Evolutionary conservation across 2,113 vertebrate species (phyloP).

Genomic region (Oophaga pumilio): DNA sequence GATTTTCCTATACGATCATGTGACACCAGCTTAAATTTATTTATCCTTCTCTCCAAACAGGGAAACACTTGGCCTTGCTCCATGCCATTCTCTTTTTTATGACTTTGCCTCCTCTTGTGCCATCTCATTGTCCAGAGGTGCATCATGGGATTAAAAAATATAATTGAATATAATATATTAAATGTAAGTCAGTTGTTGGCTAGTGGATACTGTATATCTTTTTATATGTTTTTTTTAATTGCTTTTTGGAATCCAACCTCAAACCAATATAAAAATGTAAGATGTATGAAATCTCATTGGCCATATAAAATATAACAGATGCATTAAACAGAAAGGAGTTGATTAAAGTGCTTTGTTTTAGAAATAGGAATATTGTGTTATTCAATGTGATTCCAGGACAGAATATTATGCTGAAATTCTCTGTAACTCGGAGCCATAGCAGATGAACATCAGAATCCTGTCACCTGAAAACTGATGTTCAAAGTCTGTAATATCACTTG

Average conservation of each 20-base stretch:
- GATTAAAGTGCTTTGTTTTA: conserved; percentile 69
- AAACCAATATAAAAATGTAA: conserved; percentile 62
- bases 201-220: neutral
- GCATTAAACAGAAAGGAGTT: conserved; percentile 63
- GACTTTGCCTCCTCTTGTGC: neutral
- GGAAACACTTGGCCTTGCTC: neutral
- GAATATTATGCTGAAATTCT: conserved; percentile 71
- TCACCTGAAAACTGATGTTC: conserved; percentile 72
- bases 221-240: conserved; percentile 59
- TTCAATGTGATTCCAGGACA: conserved; percentile 64
- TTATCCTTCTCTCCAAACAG: neutral
- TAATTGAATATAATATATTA: conserved; percentile 19
- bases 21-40: neutral
- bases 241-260: conserved; percentile 64
- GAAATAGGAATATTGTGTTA: conserved; percentile 51
- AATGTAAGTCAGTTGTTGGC: conserved; percentile 7
- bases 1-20: too few relatives aligned
- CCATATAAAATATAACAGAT: conserved; percentile 63
- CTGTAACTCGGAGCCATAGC: conserved; percentile 51
- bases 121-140: neutral
- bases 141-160: neutral
- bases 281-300: conserved; percentile 63
- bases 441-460: conserved; percentile 71
- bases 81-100: neutral
- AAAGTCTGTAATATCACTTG: conserved; percentile 71